Evolutionary conservation across 2,888 invertebrate genomes (phyloP), one percentile per base, ranked within the genome.

Genomic region (Drosophila anomalata): DNA sequence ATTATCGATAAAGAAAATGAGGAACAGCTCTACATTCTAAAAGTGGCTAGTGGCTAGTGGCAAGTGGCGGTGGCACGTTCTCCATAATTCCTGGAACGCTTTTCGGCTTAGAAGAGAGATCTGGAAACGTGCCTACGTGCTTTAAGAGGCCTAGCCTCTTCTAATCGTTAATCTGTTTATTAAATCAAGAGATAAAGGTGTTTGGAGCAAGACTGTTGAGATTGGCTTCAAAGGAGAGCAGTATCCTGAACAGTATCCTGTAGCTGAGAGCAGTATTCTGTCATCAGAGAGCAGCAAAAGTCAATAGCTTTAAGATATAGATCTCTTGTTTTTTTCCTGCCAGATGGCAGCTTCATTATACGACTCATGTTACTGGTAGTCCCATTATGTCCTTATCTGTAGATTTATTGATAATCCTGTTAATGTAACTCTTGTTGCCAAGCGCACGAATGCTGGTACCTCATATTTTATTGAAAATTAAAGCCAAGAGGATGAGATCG

Each of bases 101-200:
- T 20, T 36, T 6, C n/a, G 41, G 41, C 41, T 42, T 42, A 42
- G 41, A 20, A 20, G 36, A 20, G 20, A 42, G 41, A 42, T 42
- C 41, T 20, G 41, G n/a, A 42, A 42, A 42, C 41, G 41, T 42
- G 41, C 41, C 41, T 42, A 42, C 41, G 41, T 42, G 41, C 17
- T 20, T 39, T 7, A 14, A 36, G 8, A 11, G 11, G n/a, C n/a
- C n/a, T n/a, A n/a, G n/a, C n/a, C n/a, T n/a, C 41, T 42, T 42
- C 20, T 42, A 42, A 42, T 42, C 17, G 41, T 9, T 17, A 39
- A 39, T 39, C 39, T 39, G 6, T 14, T 7, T 3, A 42, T 20
- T 42, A 4, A 20, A 42, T n/a, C 4, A 14, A n/a, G n/a, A n/a
- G 6, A 6, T n/a, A 2, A n/a, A 14, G n/a, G n/a, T 36, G n/a